These are phyloP conservation scores for Lacerta agilis DNA, from an alignment of 2,797 vertebrate genomes.

Conservation along the genomic window DNA sequence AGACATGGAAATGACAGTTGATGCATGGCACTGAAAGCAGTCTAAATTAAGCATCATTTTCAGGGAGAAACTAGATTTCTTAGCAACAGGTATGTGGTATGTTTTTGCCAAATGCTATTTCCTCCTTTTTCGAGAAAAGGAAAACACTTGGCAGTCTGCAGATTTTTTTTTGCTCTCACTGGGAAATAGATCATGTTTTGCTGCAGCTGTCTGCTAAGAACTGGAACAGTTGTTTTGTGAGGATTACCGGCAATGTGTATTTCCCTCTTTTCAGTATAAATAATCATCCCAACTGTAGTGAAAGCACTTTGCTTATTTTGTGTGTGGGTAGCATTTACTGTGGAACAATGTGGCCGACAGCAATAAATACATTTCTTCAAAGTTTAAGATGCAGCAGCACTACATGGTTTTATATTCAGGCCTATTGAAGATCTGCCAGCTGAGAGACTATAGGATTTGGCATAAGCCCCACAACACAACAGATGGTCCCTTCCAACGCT, in stretches of 20 bases:
- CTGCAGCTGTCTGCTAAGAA: conserved; percentile 1
- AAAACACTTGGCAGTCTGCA: conserved; percentile 12
- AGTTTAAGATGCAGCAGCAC: not conserved
- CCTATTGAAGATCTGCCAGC: not conserved
- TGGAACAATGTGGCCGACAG: not conserved
- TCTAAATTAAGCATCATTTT: conserved; percentile 17
- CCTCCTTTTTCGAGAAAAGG: conserved; percentile 6
- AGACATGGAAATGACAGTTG: not conserved
- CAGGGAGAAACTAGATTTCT: conserved; percentile 17
- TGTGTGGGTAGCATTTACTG: not conserved
- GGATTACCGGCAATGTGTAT: not conserved
- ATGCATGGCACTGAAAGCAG: not conserved
- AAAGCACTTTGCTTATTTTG: not conserved
- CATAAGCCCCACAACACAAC: too few species aligned
- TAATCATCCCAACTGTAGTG: not conserved
- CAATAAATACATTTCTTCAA: not conserved
- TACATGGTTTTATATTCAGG: not conserved
- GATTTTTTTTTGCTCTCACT: not conserved
- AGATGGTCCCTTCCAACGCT: too few species aligned
- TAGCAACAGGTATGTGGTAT: conserved; percentile 8
- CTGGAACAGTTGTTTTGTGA: not conserved
- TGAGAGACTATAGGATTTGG: too few species aligned
- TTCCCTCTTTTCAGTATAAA: not conserved
- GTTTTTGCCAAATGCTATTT: conserved; percentile 9
- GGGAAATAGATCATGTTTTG: conserved; percentile 11